A percentile compares a stretch with the other conserved stretches of the same genome.
Evolutionary conservation across 2,888 invertebrate genomes (phyloP).

Genomic region (Limnephilus auricula): DNA sequence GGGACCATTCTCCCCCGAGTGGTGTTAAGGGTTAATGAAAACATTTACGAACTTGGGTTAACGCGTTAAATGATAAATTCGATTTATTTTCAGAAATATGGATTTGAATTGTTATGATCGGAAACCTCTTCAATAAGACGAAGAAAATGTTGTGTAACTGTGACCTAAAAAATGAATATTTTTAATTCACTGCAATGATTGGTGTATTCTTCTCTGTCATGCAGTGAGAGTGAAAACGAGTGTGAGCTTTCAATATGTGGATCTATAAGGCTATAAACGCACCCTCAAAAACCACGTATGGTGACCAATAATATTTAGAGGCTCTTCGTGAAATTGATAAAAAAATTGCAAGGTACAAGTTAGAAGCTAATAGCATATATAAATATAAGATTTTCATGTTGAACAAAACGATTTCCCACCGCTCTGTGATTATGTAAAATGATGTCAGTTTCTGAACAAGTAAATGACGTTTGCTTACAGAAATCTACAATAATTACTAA

Average conservation of each 20-base stretch:
- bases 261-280: not conserved
- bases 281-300: not conserved
- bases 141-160: not conserved
- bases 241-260: not conserved
- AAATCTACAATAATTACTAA: too few species aligned
- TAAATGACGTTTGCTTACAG: not conserved
- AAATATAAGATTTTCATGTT: not conserved
- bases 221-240: too few species aligned
- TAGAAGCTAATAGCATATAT: too few species aligned
- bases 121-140: not conserved
- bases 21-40: too few species aligned
- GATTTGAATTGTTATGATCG: not conserved
- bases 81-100: not conserved
- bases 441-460: not conserved
- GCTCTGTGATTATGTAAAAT: not conserved
- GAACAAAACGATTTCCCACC: not conserved
- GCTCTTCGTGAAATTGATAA: not conserved
- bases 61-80: not conserved
- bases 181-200: not conserved
- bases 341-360: not conserved
- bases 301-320: not conserved
- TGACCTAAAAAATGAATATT: not conserved
- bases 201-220: not conserved
- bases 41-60: not conserved
- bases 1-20: too few species aligned